Conservation (phyloP, 2,797 vertebrate genomes). For the Catharus ustulatus region DNA sequence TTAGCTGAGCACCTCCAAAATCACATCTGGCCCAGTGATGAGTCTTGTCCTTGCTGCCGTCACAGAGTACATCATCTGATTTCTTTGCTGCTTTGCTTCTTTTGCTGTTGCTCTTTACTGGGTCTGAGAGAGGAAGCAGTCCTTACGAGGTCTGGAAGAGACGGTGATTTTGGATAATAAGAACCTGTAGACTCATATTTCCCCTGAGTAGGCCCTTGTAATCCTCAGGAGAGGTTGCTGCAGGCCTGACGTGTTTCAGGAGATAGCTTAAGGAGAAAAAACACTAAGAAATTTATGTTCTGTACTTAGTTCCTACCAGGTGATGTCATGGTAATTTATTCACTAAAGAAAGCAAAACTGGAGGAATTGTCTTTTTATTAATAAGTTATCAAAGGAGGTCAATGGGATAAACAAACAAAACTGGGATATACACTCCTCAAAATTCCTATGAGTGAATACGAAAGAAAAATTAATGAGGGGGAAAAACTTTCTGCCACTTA, state of each 20-base stretch:
- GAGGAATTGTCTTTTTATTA: neutral
- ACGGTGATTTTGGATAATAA: neutral
- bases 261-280: neutral
- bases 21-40: fast-evolving
- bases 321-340: neutral
- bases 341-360: neutral
- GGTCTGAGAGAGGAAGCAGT: neutral
- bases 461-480: neutral
- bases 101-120: neutral
- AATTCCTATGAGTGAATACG: neutral
- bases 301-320: neutral
- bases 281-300: neutral
- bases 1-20: neutral
- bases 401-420: neutral
- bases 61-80: neutral
- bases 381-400: neutral
- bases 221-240: neutral
- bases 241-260: neutral
- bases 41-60: neutral
- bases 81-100: neutral
- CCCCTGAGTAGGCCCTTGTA: fast-evolving
- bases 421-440: neutral
- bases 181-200: neutral
- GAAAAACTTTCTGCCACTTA: neutral
- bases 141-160: neutral